These are phyloP conservation scores for Pipistrellus nathusii DNA, from an alignment of 2,797 vertebrate genomes.

Conservation along the genomic window DNA sequence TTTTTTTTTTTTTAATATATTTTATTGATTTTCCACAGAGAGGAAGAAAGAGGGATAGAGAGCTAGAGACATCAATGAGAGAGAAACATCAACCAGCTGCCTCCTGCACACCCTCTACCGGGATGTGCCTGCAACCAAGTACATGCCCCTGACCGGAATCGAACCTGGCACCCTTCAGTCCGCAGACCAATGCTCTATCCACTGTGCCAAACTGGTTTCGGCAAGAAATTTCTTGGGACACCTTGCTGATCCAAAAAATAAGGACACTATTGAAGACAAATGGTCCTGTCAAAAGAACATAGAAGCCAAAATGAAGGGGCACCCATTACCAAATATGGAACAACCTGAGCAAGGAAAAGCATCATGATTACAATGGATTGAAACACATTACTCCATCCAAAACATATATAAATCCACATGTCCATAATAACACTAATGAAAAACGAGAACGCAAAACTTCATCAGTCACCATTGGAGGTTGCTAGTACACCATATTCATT, in stretches of 20 bases:
- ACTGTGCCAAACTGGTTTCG: too few relatives aligned
- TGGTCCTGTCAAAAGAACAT: neutral
- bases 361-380: neutral
- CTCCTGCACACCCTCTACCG: too few relatives aligned
- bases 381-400: neutral
- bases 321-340: neutral
- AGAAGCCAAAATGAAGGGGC: neutral
- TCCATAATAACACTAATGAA: neutral
- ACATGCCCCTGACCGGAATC: too few relatives aligned
- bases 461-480: neutral
- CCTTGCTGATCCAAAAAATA: conserved; percentile 15
- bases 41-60: too few relatives aligned
- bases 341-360: conserved; percentile 23
- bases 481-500: neutral
- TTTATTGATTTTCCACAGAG: too few relatives aligned
- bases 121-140: too few relatives aligned
- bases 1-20: too few relatives aligned
- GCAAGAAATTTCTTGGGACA: conserved; percentile 29
- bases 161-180: too few relatives aligned
- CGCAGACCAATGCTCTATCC: too few relatives aligned
- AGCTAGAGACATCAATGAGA: too few relatives aligned
- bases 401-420: neutral
- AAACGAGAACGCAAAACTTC: neutral
- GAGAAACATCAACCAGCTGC: too few relatives aligned
- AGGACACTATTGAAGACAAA: neutral